phyloP scores from a whole-genome alignment of 35 echinoderm and acorn worm species.

The Acanthaster planci region DNA sequence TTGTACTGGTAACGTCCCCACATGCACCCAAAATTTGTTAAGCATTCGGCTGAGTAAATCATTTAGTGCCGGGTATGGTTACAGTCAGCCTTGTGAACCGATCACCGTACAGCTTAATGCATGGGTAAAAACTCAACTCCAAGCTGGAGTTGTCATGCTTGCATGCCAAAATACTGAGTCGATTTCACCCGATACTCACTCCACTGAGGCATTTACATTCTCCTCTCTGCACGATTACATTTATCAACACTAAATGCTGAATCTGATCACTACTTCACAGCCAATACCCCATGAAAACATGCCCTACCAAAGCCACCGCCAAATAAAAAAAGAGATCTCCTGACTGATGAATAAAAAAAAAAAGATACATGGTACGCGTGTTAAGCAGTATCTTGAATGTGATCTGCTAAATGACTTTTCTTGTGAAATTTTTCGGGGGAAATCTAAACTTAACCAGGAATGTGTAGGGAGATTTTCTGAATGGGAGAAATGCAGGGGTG shows the following conservation, averaged over 20 bases:
- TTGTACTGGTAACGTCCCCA: neutral
- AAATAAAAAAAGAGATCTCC: no score
- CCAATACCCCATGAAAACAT: no score
- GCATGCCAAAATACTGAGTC: neutral
- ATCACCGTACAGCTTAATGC: neutral
- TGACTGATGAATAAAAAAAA: no score
- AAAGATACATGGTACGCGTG: no score
- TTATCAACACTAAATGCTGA: constrained; percentile 5
- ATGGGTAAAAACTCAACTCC: constrained; percentile 16
- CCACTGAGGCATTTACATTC: neutral
- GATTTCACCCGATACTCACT: constrained; percentile 14
- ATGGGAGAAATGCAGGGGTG: no score
- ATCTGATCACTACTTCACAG: constrained; percentile 3
- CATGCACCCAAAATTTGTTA: constrained; percentile 2
- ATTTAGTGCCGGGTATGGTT: constrained; percentile 5
- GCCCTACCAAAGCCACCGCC: no score
- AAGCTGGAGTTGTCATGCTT: constrained; percentile 23
- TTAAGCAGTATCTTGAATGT: no score
- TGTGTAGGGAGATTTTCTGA: no score
- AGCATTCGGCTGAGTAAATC: constrained; percentile 10
- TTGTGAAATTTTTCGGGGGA: no score
- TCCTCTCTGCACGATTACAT: neutral
- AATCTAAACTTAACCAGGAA: no score
- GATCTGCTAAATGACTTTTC: no score
- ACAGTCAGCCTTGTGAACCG: neutral